phyloP scores from a whole-genome alignment of 2,888 invertebrate genomes.

The Nemotelus pantherinus region DNA sequence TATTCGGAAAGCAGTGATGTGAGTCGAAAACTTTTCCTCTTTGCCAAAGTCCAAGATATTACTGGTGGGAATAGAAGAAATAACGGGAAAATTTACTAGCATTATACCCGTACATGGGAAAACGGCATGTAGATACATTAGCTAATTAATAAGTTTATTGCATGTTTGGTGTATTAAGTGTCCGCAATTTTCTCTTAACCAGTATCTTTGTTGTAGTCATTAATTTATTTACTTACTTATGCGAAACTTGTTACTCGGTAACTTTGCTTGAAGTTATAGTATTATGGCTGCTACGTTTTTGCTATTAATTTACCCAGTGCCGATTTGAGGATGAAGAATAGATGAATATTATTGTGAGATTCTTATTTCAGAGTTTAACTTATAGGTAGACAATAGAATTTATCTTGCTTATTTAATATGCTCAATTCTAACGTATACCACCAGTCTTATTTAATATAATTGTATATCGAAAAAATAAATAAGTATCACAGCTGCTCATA shows the following conservation, averaged over 20 bases:
- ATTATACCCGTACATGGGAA: background rate
- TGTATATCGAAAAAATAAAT: no score
- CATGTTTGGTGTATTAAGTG: slow-evolving; percentile 18
- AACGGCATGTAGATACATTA: slow-evolving; percentile 28
- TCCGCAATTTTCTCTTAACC: background rate
- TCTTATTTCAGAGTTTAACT: no score
- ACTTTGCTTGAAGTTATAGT: no score
- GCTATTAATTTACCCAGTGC: no score
- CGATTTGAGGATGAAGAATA: no score
- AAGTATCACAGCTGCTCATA: no score
- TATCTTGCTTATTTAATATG: no score
- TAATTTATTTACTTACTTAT: slow-evolving; percentile 12
- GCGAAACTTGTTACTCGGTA: background rate
- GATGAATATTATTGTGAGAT: no score
- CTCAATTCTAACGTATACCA: no score
- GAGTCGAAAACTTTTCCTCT: slow-evolving; percentile 22
- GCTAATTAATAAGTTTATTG: slow-evolving; percentile 40
- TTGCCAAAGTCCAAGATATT: background rate
- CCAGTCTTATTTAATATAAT: no score
- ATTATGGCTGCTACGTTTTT: no score
- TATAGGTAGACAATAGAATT: no score
- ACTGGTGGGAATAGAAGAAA: background rate
- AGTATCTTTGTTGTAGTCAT: slow-evolving; percentile 4
- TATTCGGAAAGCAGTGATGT: background rate
- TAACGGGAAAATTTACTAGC: background rate